Evolutionary conservation across 2,113 vertebrate species (phyloP), one percentile per base, ranked within the genome.

Genomic region (Percina caprodes): DNA sequence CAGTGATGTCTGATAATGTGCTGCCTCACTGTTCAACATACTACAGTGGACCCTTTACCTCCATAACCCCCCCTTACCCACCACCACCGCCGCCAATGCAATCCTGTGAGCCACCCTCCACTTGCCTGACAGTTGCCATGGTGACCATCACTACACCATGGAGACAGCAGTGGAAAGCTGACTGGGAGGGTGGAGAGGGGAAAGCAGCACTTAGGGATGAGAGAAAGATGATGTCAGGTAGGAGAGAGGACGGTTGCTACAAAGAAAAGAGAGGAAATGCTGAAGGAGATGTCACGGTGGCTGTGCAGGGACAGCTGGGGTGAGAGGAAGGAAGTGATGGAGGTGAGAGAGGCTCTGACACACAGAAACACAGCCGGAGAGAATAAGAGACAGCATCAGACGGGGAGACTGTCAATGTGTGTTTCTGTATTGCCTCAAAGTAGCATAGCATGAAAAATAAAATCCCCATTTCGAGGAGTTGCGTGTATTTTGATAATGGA

Each of bases 71-170:
- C 21, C 15, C 71, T 55, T 49, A 18, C 52, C 1, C 30, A 12
- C 12, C 16, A 58, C 15, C 54, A 46, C 59, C 46, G 2, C 18
- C 48, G 8, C 82, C 75, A 56, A 59, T 24, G 67, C 77, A 48
- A 79, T 74, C 71, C 80, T 80, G 59, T 77, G 60, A 71, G 83
- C 85, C 81, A 90, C 85, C 88, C 82, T 86, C 83, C 77, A 91
- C 82, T 90, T 23, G 82, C 83, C 74, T 87, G 87, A 80, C 86
- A 86, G 93, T 94, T 94, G 86, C 91, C 86, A 94, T 93, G 91
- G 93, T 83, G 88, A 94, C 91, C 88, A 84, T 76, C 71, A 74
- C 83, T 84, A 91, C 87, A 86, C 88, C 89, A 85, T 71, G 69
- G 87, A 89, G 86, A 89, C 77, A 77, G 81, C 79, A 80, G 87